Conservation (phyloP, 2,113 vertebrate genomes). For the Empidonax traillii region DNA sequence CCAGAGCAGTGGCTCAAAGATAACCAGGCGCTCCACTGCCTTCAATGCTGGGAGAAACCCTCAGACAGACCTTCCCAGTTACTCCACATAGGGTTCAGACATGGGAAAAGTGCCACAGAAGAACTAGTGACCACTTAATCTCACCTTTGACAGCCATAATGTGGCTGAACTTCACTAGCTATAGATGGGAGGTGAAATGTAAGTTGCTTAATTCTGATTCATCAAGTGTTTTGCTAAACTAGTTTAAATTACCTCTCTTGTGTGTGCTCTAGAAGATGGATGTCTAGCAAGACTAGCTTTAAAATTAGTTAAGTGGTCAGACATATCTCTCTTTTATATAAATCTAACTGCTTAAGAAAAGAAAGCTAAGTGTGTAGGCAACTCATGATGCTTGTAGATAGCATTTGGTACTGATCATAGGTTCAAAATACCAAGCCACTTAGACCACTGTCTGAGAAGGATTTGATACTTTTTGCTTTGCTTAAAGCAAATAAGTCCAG, state of each 20-base stretch:
- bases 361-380: not conserved
- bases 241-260: not conserved
- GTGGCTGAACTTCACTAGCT: not conserved
- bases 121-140: not conserved
- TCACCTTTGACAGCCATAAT: not conserved
- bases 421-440: not conserved
- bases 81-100: not conserved
- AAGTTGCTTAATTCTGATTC: not conserved
- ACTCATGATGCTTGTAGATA: not conserved
- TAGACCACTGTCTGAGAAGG: not conserved
- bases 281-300: not conserved
- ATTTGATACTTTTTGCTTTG: not conserved
- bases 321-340: not conserved
- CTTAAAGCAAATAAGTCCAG: not conserved
- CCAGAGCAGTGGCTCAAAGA: not conserved
- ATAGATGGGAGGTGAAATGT: not conserved
- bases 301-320: not conserved
- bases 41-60: fast-evolving
- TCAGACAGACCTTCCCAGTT: not conserved
- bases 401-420: not conserved
- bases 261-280: not conserved
- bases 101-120: not conserved
- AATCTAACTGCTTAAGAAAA: not conserved
- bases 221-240: not conserved
- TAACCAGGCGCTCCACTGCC: not conserved